Conservation (phyloP, 1,140 invertebrate species). For the Cheumatopsyche charites region DNA sequence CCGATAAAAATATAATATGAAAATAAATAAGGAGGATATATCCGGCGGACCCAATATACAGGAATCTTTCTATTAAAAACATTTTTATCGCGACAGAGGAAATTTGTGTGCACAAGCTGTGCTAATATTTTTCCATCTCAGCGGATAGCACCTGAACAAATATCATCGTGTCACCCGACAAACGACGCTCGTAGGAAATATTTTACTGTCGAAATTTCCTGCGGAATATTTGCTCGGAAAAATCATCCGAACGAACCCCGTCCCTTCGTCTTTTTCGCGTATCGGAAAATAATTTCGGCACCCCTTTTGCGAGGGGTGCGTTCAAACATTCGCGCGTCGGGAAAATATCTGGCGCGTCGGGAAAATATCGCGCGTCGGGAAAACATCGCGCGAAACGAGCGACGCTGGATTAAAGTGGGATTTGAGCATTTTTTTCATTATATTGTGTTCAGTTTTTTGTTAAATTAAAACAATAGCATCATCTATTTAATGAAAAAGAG, state of each 20-base stretch:
- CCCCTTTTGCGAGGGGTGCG: too few relatives aligned
- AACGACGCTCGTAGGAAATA: conserved; percentile 23
- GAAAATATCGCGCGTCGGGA: too few relatives aligned
- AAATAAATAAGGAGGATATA: neutral
- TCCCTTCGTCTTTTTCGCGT: too few relatives aligned
- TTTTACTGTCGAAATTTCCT: conserved; percentile 26
- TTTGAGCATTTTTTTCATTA: too few relatives aligned
- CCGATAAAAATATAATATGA: conserved; percentile 8
- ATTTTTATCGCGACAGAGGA: conserved; percentile 36
- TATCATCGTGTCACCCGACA: conserved; percentile 35
- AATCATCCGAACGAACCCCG: neutral
- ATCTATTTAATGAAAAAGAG: too few relatives aligned
- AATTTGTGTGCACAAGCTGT: conserved; percentile 41
- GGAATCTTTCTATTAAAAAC: conserved; percentile 35
- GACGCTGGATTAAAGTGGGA: too few relatives aligned
- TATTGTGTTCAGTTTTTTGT: too few relatives aligned
- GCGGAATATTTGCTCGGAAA: conserved; percentile 11
- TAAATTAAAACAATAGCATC: too few relatives aligned
- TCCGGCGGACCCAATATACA: conserved; percentile 24
- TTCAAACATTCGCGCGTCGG: too few relatives aligned
- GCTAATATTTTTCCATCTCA: conserved; percentile 41
- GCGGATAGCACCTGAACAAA: conserved; percentile 37
- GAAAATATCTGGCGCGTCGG: too few relatives aligned
- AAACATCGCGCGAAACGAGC: too few relatives aligned
- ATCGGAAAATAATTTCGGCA: too few relatives aligned